A percentile compares a stretch with the other conserved stretches of the same genome.
Evolutionary conservation across 2,797 vertebrate species (phyloP).

Genomic region (Hyperoplus lanceolatus): DNA sequence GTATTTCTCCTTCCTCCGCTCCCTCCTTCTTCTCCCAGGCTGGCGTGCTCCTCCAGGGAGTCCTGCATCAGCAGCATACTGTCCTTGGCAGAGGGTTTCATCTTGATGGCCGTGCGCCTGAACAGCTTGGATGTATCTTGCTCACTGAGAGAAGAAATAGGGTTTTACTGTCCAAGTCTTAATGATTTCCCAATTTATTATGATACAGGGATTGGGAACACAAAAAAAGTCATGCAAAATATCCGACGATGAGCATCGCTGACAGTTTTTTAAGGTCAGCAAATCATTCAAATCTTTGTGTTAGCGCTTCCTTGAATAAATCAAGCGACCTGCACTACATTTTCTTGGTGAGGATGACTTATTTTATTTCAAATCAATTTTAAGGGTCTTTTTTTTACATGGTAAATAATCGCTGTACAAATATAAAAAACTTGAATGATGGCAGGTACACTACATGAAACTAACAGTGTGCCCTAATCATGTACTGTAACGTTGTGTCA

Average conservation of each 20-base stretch:
- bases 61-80: constrained; percentile 85
- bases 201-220: not conserved
- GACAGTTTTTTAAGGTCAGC: not conserved
- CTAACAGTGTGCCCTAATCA: too few species aligned
- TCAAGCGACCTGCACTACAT: not conserved
- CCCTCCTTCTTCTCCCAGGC: constrained; percentile 59
- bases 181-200: not conserved
- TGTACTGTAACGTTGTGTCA: too few species aligned
- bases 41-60: constrained; percentile 73
- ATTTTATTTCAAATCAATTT: not conserved
- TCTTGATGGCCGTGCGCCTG: constrained; percentile 90
- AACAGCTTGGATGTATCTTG: constrained; percentile 75
- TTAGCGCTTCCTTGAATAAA: not conserved
- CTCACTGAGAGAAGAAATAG: constrained; percentile 69
- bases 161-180: not conserved
- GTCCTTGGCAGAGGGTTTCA: constrained; percentile 84
- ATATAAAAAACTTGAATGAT: not conserved
- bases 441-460: not conserved
- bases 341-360: not conserved
- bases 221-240: constrained; percentile 2
- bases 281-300: not conserved
- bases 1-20: constrained; percentile 54
- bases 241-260: not conserved
- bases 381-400: not conserved
- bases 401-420: not conserved